These are phyloP conservation scores for Cephalopterus ornatus DNA, from an alignment of 2,113 vertebrate genomes.

Conservation along the genomic window DNA sequence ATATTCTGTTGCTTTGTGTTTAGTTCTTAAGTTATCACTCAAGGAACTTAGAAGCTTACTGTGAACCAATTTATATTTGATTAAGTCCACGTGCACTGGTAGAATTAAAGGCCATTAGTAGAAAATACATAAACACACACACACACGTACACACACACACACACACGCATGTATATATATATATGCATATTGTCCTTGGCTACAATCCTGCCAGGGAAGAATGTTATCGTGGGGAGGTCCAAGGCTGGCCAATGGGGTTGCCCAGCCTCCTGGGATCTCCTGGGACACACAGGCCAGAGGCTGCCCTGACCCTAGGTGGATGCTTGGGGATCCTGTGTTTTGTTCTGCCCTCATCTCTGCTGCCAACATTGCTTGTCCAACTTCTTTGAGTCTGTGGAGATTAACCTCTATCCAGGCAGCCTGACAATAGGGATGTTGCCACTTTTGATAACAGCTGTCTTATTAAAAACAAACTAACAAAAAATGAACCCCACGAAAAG, in stretches of 20 bases:
- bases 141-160: too few relatives aligned
- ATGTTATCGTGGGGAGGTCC: not conserved
- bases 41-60: not conserved
- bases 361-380: not conserved
- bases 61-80: not conserved
- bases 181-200: not conserved
- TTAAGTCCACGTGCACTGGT: not conserved
- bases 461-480: not conserved
- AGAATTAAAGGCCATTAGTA: not conserved
- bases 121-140: not conserved
- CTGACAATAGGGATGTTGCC: not conserved
- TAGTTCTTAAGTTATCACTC: not conserved
- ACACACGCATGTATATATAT: too few relatives aligned
- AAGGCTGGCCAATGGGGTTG: not conserved
- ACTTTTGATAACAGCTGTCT: not conserved
- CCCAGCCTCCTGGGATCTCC: not conserved
- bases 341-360: fast-evolving
- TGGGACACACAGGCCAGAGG: not conserved
- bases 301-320: not conserved
- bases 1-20: not conserved
- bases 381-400: not conserved
- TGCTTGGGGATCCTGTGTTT: fast-evolving
- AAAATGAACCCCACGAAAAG: fast-evolving
- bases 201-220: not conserved
- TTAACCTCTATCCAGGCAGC: not conserved